Evolutionary conservation across 1,140 invertebrate genomes (phyloP).

Genomic region (Drosophila dunni): DNA sequence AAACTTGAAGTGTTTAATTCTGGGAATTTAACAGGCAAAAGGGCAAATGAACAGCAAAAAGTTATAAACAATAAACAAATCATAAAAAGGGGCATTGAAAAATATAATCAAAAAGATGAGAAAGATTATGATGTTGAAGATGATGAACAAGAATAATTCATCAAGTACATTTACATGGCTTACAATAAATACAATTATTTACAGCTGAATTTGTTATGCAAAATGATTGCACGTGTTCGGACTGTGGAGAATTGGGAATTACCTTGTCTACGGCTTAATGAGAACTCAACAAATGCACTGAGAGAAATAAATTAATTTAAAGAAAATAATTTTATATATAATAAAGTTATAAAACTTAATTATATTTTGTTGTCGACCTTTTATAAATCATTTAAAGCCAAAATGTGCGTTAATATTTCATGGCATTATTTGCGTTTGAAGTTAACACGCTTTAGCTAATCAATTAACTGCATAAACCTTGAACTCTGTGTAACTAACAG

Average conservation of each 20-base stretch:
- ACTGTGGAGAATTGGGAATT: not conserved
- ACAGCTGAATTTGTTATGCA: not conserved
- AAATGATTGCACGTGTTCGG: not conserved
- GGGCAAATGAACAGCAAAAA: not conserved
- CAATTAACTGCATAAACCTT: conserved; percentile 47
- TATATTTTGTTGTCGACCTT: not conserved
- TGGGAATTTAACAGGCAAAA: conserved; percentile 1
- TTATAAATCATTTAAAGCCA: not conserved
- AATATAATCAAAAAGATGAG: not conserved
- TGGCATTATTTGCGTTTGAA: conserved; percentile 19
- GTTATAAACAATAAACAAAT: conserved; percentile 7
- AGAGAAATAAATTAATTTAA: not conserved
- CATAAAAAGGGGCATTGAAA: not conserved
- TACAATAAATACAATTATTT: not conserved
- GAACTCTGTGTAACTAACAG: conserved; percentile 25
- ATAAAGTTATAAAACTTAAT: not conserved
- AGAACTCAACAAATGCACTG: not conserved
- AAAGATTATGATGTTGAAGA: no score
- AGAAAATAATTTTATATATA: not conserved
- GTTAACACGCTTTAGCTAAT: conserved; percentile 41
- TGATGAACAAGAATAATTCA: no score
- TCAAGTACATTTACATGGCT: conserved; percentile 1
- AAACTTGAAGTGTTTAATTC: conserved; percentile 8
- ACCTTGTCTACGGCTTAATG: not conserved
- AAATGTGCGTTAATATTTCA: not conserved